phyloP scores from a whole-genome alignment of 1,140 invertebrate species.

The Penaeus chinensis region DNA sequence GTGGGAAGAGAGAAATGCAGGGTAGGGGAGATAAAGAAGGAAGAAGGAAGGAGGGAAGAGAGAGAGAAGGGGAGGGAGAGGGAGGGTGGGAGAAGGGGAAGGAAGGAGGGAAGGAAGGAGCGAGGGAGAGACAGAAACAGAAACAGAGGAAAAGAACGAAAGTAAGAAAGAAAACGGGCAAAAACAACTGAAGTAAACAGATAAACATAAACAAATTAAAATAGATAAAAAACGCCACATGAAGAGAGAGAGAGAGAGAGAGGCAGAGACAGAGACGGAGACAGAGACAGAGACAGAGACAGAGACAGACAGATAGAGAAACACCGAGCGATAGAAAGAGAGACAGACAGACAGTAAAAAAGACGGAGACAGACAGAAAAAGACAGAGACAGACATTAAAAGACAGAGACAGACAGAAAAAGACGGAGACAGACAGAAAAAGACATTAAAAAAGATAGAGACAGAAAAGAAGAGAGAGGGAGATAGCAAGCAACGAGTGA shows the following conservation, averaged over 20 bases:
- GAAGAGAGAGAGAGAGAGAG: neutral
- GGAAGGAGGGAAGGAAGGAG: neutral
- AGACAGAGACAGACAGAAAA: too few relatives aligned
- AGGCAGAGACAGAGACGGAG: neutral
- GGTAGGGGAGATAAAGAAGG: neutral
- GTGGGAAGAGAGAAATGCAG: neutral
- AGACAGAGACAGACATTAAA: neutral
- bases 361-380: neutral
- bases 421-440: neutral
- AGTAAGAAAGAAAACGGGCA: too few relatives aligned
- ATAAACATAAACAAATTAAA: too few relatives aligned
- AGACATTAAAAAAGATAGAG: neutral
- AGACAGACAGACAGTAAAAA: too few relatives aligned
- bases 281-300: neutral
- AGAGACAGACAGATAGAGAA: too few relatives aligned
- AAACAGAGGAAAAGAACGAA: too few relatives aligned
- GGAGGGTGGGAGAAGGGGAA: neutral
- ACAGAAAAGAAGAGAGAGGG: neutral
- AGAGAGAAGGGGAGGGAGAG: neutral
- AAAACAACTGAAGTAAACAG: too few relatives aligned
- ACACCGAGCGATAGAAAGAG: too few relatives aligned
- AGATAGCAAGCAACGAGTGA: neutral
- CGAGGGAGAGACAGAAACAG: slow-evolving; percentile 8
- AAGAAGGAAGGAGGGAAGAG: neutral
- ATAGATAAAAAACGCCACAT: too few relatives aligned